Evolutionary conservation across 23 tunicate species (phyloP).

Genomic region (Trididemnum miniatum): DNA sequence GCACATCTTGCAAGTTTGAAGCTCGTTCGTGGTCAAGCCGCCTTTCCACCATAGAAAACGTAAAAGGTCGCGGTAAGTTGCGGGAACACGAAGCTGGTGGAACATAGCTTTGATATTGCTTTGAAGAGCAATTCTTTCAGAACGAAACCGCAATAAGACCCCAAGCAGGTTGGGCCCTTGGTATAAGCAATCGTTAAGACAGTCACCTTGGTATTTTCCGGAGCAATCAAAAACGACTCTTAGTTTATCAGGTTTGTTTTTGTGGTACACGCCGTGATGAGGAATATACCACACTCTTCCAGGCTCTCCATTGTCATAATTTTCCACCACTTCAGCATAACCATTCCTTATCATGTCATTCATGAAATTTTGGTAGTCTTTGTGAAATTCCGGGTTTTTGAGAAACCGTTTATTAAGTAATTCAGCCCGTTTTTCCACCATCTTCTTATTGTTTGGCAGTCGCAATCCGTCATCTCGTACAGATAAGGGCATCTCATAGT

Average conservation of each 20-base stretch:
- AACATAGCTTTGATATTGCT: neutral
- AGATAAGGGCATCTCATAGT: constrained; percentile 47
- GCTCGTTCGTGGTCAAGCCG: neutral
- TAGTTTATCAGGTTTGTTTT: constrained; percentile 34
- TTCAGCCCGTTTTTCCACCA: constrained; percentile 37
- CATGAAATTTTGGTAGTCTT: constrained; percentile 34
- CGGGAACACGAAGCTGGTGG: neutral
- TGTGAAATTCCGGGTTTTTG: too few relatives aligned
- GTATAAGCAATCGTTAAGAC: constrained; percentile 3
- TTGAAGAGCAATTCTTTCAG: neutral
- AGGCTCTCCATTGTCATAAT: too few relatives aligned
- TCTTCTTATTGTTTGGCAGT: constrained; percentile 22
- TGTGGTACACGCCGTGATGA: constrained; percentile 46
- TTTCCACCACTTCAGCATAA: constrained; percentile 41
- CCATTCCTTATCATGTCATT: constrained; percentile 37
- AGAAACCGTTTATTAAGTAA: constrained; percentile 13
- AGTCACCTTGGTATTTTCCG: too few relatives aligned
- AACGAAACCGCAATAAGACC: neutral
- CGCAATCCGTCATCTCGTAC: too few relatives aligned
- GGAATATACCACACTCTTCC: constrained; percentile 19
- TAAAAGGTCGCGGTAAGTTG: neutral
- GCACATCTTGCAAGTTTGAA: neutral
- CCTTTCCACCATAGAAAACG: too few relatives aligned
- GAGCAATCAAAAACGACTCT: constrained; percentile 45
- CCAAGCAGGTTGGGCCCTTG: constrained; percentile 11